Conservation (phyloP, 2,797 vertebrate species). For the Phataginus tetradactyla region DNA sequence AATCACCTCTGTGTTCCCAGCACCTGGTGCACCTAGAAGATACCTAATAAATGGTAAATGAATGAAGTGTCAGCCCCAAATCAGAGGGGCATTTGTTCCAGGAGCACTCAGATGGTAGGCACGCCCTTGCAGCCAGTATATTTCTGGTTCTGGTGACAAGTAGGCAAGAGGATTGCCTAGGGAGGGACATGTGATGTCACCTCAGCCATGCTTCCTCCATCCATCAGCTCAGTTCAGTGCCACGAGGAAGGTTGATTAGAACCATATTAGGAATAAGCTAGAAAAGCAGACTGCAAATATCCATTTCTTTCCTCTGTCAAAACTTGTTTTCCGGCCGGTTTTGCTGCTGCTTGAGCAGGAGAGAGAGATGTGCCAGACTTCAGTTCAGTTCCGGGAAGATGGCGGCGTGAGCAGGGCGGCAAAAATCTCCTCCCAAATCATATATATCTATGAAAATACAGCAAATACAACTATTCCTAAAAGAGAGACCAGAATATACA, state of each 20-base stretch:
- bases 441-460: no score
- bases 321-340: slow-evolving; percentile 56
- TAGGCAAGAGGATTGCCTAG: neutral
- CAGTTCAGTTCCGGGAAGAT: no score
- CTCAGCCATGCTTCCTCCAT: neutral
- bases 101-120: neutral
- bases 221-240: neutral
- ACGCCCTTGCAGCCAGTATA: slow-evolving; percentile 48
- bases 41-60: slow-evolving; percentile 49
- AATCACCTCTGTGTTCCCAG: slow-evolving; percentile 49
- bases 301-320: slow-evolving; percentile 63
- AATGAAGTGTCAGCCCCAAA: slow-evolving; percentile 45
- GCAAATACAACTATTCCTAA: no score
- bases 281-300: slow-evolving; percentile 50
- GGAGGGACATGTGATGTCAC: slow-evolving; percentile 43
- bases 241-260: slow-evolving; percentile 38
- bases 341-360: no score
- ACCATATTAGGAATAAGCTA: slow-evolving; percentile 14
- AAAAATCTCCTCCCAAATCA: no score
- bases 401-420: no score
- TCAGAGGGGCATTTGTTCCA: slow-evolving; percentile 60
- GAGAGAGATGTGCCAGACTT: no score
- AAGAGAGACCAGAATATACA: no score
- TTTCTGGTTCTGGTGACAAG: slow-evolving; percentile 67
- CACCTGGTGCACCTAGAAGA: neutral